Conservation (phyloP, 1,140 invertebrate genomes). For the Ptiloglossa arizonensis region DNA sequence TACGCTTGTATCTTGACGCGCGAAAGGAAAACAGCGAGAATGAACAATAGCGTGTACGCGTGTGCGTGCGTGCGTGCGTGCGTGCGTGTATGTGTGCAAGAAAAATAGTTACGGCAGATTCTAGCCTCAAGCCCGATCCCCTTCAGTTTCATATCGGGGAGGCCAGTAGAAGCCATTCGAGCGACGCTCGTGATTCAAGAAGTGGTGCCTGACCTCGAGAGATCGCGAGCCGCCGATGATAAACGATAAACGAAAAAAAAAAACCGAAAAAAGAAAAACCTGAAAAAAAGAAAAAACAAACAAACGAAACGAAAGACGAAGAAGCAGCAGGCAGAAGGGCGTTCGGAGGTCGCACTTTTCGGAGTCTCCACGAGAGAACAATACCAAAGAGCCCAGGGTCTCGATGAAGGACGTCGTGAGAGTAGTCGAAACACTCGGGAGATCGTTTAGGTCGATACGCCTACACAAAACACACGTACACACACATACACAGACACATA, state of each 20-base stretch:
- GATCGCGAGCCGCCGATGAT: slow-evolving; percentile 27
- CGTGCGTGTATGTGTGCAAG: not conserved
- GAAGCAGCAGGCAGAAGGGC: slow-evolving; percentile 24
- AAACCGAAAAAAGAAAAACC: slow-evolving; percentile 7
- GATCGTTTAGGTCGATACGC: slow-evolving; percentile 39
- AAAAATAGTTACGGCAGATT: slow-evolving; percentile 14
- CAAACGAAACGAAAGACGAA: not conserved
- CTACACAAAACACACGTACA: not conserved
- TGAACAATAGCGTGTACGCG: no score
- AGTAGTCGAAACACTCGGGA: slow-evolving; percentile 8
- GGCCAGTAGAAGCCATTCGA: slow-evolving; percentile 43
- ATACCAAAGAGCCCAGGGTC: slow-evolving; percentile 79
- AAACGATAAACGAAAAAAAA: slow-evolving; percentile 4
- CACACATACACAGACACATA: not conserved
- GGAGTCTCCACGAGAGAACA: slow-evolving; percentile 72
- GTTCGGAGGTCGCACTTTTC: slow-evolving; percentile 52
- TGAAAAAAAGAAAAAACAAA: slow-evolving; percentile 1
- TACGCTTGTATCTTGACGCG: slow-evolving; percentile 11
- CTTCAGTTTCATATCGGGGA: slow-evolving; percentile 50
- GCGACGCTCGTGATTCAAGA: slow-evolving; percentile 52
- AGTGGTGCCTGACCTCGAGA: slow-evolving; percentile 60
- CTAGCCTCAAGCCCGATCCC: slow-evolving; percentile 41
- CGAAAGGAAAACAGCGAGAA: slow-evolving; percentile 47
- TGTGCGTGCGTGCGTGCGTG: slow-evolving; percentile 23
- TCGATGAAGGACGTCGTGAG: slow-evolving; percentile 57